These are phyloP conservation scores for Sycophila texana DNA, from an alignment of 2,888 invertebrate species.

Conservation along the genomic window DNA sequence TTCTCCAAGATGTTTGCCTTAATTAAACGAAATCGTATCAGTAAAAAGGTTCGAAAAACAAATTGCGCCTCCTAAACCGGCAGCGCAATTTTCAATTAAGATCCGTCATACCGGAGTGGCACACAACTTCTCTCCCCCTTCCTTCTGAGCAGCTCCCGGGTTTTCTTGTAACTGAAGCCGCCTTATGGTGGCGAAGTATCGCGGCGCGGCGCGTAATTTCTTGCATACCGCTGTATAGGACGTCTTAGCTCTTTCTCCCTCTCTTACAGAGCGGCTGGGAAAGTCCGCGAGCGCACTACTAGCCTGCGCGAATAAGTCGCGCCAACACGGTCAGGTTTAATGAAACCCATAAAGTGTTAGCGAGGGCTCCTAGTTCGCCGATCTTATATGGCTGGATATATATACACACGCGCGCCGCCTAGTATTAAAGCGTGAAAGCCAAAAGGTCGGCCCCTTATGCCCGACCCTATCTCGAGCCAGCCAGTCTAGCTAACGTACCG, in stretches of 20 bases:
- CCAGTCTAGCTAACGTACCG: neutral
- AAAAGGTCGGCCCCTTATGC: constrained; percentile 29
- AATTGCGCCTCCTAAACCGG: no score
- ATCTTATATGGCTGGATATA: constrained; percentile 52
- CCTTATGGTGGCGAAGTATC: constrained; percentile 16
- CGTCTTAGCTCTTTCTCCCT: neutral
- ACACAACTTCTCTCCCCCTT: neutral
- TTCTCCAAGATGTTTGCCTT: no score
- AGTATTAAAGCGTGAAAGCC: constrained; percentile 39
- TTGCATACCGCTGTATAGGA: constrained; percentile 12
- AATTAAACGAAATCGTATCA: no score
- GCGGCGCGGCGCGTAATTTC: constrained; percentile 4
- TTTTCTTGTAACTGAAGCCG: neutral
- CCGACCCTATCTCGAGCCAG: neutral
- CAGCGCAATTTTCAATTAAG: no score
- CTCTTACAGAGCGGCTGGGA: constrained; percentile 10
- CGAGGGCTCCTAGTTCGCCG: constrained; percentile 46
- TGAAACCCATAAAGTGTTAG: constrained; percentile 68
- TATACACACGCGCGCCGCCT: constrained; percentile 6
- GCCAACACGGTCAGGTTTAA: constrained; percentile 63
- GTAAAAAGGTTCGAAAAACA: no score
- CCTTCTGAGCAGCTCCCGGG: neutral
- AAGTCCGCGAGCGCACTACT: constrained; percentile 40
- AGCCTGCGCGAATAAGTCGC: constrained; percentile 53
- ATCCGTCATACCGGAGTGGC: no score